Percentiles rank a stretch among this genome's conserved stretches.
Conservation (phyloP, 37 sponge, comb jelly and placozoan species). For the Beroe forskalii region DNA sequence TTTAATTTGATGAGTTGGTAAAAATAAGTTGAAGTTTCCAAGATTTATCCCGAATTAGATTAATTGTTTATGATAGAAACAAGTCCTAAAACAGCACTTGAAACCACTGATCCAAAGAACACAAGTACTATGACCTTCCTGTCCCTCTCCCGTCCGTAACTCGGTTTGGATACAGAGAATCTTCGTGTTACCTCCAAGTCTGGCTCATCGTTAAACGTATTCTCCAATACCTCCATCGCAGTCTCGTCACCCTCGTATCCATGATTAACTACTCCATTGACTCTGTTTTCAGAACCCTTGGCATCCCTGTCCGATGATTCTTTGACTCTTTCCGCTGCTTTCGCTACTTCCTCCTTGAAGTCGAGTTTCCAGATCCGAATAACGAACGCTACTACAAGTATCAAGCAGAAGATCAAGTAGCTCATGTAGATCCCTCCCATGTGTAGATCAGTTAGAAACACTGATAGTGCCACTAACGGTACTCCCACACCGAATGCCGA, state of each 20-base stretch:
- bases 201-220: background rate
- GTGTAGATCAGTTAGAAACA: background rate
- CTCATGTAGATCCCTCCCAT: background rate
- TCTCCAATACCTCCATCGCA: background rate
- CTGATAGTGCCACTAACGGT: constrained; percentile 1
- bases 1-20: too few relatives aligned
- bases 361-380: background rate
- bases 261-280: background rate
- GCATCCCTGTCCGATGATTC: background rate
- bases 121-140: background rate
- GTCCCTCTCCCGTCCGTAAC: background rate
- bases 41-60: too few relatives aligned
- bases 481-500: background rate
- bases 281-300: background rate
- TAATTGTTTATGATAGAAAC: background rate
- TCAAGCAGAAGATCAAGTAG: background rate
- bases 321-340: background rate
- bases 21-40: too few relatives aligned
- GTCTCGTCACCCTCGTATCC: background rate
- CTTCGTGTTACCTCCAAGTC: background rate
- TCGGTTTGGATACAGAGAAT: background rate
- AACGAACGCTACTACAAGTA: background rate
- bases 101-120: background rate
- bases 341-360: background rate
- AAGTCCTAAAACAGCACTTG: background rate